Conservation (phyloP, 2,797 vertebrate genomes). For the Tragopan temminckii region DNA sequence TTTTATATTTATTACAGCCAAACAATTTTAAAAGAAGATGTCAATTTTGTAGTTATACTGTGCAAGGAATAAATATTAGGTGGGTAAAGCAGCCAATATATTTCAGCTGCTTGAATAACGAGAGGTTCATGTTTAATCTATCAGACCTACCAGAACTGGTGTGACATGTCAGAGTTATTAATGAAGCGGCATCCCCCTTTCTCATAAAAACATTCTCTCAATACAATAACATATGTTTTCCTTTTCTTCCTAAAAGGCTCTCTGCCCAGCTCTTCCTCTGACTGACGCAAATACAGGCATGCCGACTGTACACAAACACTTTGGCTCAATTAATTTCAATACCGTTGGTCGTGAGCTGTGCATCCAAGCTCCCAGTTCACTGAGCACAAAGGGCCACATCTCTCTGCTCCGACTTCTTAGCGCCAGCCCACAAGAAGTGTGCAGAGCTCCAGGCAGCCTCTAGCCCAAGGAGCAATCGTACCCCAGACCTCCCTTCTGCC, state of each 20-base stretch:
- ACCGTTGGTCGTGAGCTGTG: conserved; percentile 24
- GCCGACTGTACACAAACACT: conserved; percentile 45
- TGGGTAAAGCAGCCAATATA: conserved; percentile 69
- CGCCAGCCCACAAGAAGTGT: background rate
- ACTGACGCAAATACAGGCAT: conserved; percentile 62
- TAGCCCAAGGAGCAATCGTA: background rate
- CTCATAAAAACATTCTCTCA: conserved; percentile 77
- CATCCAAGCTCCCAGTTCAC: background rate
- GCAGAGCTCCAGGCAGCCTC: background rate
- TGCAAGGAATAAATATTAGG: conserved; percentile 82
- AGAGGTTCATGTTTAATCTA: conserved; percentile 83
- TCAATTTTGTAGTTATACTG: conserved; percentile 80
- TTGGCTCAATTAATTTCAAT: conserved; percentile 67
- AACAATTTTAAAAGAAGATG: conserved; percentile 86
- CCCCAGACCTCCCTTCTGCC: background rate
- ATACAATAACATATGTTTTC: conserved; percentile 82
- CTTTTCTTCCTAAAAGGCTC: conserved; percentile 67
- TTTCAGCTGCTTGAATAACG: conserved; percentile 75
- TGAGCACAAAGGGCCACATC: background rate
- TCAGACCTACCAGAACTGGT: conserved; percentile 76
- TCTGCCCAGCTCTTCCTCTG: conserved; percentile 61
- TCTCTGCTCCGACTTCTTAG: background rate
- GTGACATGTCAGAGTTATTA: conserved; percentile 80
- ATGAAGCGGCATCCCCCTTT: conserved; percentile 73
- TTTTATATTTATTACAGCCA: conserved; percentile 84